Evolutionary conservation across 2,888 invertebrate species (phyloP).

Genomic region (Lacanobia wlatinum): DNA sequence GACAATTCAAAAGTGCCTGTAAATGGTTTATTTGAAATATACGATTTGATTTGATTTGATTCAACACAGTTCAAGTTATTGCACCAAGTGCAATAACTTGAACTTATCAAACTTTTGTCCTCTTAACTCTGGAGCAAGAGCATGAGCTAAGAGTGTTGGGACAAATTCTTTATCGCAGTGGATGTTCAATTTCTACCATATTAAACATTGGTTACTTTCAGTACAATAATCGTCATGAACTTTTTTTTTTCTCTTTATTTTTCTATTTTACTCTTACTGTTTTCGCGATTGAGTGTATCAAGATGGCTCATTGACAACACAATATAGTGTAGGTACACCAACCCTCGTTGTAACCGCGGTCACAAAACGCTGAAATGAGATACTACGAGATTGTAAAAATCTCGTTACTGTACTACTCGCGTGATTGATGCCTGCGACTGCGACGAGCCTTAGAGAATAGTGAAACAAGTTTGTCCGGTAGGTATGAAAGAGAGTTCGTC

Average conservation of each 20-base stretch:
- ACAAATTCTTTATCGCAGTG: not conserved
- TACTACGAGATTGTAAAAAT: not conserved
- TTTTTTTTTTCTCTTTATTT: too few relatives aligned
- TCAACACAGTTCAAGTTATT: not conserved
- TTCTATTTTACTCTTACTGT: not conserved
- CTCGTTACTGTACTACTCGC: not conserved
- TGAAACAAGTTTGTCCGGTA: slow-evolving; percentile 35
- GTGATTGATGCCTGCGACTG: not conserved
- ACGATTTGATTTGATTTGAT: too few relatives aligned
- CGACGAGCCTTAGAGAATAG: too few relatives aligned
- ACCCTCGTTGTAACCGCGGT: too few relatives aligned
- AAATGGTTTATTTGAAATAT: too few relatives aligned
- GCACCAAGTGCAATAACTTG: too few relatives aligned
- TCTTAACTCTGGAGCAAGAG: not conserved
- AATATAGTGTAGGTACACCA: too few relatives aligned
- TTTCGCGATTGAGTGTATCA: not conserved
- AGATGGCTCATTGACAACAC: not conserved
- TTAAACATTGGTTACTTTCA: too few relatives aligned
- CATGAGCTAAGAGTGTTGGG: not conserved
- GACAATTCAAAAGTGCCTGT: too few relatives aligned
- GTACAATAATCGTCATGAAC: too few relatives aligned
- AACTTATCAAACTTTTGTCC: too few relatives aligned
- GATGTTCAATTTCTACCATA: too few relatives aligned
- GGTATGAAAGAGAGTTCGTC: slow-evolving; percentile 73
- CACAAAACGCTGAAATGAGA: not conserved